These are phyloP conservation scores for Trogon melanurus DNA, from an alignment of 2,113 vertebrate species.

Conservation along the genomic window DNA sequence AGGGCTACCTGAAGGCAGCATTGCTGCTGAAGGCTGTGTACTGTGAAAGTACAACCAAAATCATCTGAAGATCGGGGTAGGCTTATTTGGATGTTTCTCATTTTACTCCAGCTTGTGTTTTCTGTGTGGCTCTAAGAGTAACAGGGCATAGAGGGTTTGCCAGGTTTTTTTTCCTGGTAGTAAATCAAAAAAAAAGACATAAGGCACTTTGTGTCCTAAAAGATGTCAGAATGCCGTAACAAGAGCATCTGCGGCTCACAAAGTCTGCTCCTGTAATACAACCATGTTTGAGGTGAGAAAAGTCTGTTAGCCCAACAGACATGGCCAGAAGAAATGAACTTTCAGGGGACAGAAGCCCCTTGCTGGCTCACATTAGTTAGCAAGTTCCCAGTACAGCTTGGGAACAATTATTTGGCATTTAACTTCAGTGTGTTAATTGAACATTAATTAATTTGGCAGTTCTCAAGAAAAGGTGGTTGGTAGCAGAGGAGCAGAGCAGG, in stretches of 20 bases:
- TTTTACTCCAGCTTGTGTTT: neutral
- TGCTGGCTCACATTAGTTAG: neutral
- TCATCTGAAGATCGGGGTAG: neutral
- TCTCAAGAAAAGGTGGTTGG: constrained; percentile 37
- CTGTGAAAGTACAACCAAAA: neutral
- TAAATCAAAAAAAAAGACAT: neutral
- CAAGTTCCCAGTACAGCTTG: neutral
- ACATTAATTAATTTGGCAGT: constrained; percentile 38
- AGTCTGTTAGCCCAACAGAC: accelerated
- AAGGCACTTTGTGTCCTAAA: neutral
- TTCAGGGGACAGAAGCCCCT: neutral
- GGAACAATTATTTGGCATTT: constrained; percentile 39
- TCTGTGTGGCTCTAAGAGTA: neutral
- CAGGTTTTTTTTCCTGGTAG: neutral
- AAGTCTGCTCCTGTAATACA: neutral
- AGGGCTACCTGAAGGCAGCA: neutral
- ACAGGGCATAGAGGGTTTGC: neutral
- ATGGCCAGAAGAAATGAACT: neutral
- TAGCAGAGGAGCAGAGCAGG: constrained; percentile 12
- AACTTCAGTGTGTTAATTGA: constrained; percentile 20
- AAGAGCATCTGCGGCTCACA: neutral
- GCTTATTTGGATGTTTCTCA: neutral
- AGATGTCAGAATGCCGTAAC: neutral
- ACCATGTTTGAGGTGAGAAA: neutral
- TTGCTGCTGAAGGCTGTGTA: neutral